Evolutionary conservation across 1,140 invertebrate genomes (phyloP), one percentile per base, ranked within the genome.

Genomic region (Cotesia chilonis): DNA sequence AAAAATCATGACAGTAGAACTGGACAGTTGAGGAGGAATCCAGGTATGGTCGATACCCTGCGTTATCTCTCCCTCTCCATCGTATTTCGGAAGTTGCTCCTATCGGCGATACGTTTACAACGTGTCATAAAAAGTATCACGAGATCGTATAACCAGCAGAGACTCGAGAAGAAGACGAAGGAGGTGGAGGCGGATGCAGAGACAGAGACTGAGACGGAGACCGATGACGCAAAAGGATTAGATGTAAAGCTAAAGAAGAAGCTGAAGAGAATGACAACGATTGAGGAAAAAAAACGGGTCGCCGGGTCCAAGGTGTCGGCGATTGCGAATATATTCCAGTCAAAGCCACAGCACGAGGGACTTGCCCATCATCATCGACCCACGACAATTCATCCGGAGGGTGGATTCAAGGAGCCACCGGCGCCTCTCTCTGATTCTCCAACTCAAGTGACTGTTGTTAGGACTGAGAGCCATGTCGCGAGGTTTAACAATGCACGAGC

Each of bases 401-500:
- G 66, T 74, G 81, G 81, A 54, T 83, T 85, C 70, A 86, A 83
- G 69, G 84, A 84, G 57, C 82, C 80, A 63, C 59, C 82, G 80
- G 82, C 84, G 35, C 79, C 83, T 17, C 75, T 84, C n/a, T 84
- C 85, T 59, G 86, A 87, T 41, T 85, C 85, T 35, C 85, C 89
- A 67, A 88, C 87, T 51, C 89, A 90, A 77, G 91, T 93, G 52
- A 92, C 92, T 3, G 92, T 94, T n/a, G 93, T 93, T 55, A 89
- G 95, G 65, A 94, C 94, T 3, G 95, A 96, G 87, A 95, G 94
- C 74, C 94, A 96, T 82, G 91, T 96, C 74, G 92, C 94, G 14
- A 88, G 96, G 63, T 98, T 98, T 85, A 97, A 97, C 82, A 96
- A 94, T 84, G 96, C 96, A 0, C 88, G 95, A 41, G 96, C 96